These are phyloP conservation scores for Sepiola atlantica DNA, from an alignment of 2,888 invertebrate species.

Conservation along the genomic window DNA sequence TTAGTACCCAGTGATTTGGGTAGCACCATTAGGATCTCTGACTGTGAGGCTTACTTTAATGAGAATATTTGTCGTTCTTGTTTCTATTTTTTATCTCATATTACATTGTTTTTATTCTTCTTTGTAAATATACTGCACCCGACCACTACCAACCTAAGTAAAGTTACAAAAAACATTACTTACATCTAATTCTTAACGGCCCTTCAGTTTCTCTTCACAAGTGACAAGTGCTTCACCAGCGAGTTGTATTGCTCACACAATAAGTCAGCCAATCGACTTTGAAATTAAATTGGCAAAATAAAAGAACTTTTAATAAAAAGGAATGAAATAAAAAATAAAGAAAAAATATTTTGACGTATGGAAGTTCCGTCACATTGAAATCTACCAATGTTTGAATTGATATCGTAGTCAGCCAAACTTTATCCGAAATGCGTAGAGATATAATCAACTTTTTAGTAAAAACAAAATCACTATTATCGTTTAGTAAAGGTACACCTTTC, in stretches of 20 bases:
- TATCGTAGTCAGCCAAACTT: background rate
- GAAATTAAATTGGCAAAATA: background rate
- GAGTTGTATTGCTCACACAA: background rate
- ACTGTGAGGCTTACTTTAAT: too few species aligned
- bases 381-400: background rate
- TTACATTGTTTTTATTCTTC: too few species aligned
- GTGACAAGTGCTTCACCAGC: background rate
- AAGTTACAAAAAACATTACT: too few species aligned
- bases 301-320: background rate
- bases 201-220: background rate
- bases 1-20: too few species aligned
- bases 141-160: too few species aligned
- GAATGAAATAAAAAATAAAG: background rate
- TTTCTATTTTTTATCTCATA: too few species aligned
- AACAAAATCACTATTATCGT: background rate
- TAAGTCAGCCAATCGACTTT: background rate
- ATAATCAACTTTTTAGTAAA: background rate
- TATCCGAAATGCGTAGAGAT: background rate
- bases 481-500: too few species aligned
- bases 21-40: too few species aligned
- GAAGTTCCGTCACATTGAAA: background rate
- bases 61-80: too few species aligned
- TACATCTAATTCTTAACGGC: too few species aligned
- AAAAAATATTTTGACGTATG: background rate
- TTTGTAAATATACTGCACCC: too few species aligned